Evolutionary conservation across 30 jellyfish, hydroid and myxozoan species (phyloP), one percentile per base, ranked within the genome.

Genomic region (Turritopsis dohrnii): DNA sequence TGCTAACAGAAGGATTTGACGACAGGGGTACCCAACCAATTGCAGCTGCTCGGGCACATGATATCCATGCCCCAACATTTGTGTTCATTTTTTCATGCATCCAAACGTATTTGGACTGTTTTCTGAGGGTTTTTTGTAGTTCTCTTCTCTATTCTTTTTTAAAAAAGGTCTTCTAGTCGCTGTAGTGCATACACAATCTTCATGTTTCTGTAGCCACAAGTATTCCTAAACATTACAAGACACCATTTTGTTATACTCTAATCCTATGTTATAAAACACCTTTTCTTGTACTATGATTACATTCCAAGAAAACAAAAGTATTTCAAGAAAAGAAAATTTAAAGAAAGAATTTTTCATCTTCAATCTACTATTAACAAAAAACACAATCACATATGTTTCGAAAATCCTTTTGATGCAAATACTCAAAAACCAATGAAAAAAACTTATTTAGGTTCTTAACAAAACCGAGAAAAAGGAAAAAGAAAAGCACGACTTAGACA

Each of bases 11-110:
- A 41, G 60, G 60, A 5, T 13, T 13, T 3, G 60, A 3, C 29
- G 81, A 81, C 83, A 87, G 71, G 65, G 97, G 96, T 72, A 85
- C 86, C 96, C 96, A 92, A 18, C 92, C 90, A 52, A 91, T 73
- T 8, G 92, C 91, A 16, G 90, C 94, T 52, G 94, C 85, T 54
- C 85, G 83, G 27, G 96, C 95, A 65, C 97, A 92, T 76, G 94
- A 54, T 21, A 83, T 74, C 97, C 97, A 92, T 21, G 97, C 79
- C 52, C 92, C 94, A 87, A 84, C 85, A 28, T 92, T 95, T 69
- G 93, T 60, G 29, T 84, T 71, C 91, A 81, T 60, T 19, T 66
- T 88, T 0, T 65, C 54, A 19, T 65, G 84, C 77, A 69, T 69
- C 30, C 77, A 69, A n/a, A 21, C 77, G 60, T 41, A 3, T 41